These are phyloP conservation scores for Phalacrocorax carbo DNA, from an alignment of 2,113 vertebrate species.

Conservation along the genomic window DNA sequence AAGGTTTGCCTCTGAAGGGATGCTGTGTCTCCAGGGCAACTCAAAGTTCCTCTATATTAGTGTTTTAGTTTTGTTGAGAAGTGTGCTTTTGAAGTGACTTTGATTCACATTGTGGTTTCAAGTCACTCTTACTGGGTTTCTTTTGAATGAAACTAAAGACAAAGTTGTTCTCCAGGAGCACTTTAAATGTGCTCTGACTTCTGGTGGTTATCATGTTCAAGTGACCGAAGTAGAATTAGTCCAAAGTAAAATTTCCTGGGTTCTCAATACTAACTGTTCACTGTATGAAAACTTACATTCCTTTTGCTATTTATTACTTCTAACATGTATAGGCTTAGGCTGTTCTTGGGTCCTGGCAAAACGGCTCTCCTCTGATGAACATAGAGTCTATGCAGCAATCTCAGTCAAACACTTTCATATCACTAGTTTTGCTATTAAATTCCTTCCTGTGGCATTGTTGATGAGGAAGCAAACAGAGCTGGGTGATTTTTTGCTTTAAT, in stretches of 20 bases:
- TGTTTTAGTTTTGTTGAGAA: background rate
- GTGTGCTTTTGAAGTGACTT: background rate
- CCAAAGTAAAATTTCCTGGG: background rate
- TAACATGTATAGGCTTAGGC: background rate
- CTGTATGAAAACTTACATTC: background rate
- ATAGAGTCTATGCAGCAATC: background rate
- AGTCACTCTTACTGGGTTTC: background rate
- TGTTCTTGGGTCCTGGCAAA: background rate
- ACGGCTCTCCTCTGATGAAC: background rate
- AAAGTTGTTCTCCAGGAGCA: background rate
- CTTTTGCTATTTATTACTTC: background rate
- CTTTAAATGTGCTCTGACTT: background rate
- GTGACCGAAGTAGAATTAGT: background rate
- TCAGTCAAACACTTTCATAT: background rate
- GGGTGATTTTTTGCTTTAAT: background rate
- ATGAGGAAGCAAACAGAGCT: background rate
- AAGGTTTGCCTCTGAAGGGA: background rate
- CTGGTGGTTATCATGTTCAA: background rate
- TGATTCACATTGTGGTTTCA: background rate
- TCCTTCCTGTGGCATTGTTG: background rate
- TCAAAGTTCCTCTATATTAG: background rate
- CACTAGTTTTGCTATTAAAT: background rate
- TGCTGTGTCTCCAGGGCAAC: background rate
- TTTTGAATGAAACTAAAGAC: background rate
- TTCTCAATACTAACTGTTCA: background rate